Conservation (phyloP, 1,140 invertebrate species). For the Pseudobourletiella spinata region DNA sequence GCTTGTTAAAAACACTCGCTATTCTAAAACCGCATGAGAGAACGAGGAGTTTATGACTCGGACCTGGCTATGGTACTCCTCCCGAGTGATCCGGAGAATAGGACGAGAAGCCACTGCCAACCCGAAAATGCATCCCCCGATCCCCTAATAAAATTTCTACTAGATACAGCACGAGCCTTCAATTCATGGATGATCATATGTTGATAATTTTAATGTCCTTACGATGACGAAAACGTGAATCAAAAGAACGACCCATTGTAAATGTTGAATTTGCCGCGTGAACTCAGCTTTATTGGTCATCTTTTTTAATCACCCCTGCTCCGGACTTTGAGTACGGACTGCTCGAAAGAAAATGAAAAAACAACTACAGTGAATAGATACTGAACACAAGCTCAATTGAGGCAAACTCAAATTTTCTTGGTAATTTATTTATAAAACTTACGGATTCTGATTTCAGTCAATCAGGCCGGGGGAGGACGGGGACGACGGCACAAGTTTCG, state of each 20-base stretch:
- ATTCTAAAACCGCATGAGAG: not conserved
- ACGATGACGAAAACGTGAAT: slow-evolving; percentile 1
- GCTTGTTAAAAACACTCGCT: not conserved
- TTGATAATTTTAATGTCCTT: not conserved
- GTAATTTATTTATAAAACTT: no score
- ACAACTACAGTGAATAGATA: no score
- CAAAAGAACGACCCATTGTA: not conserved
- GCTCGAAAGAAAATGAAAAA: no score
- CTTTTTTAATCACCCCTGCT: no score
- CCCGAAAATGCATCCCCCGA: slow-evolving; percentile 12
- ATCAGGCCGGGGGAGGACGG: no score
- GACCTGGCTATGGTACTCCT: not conserved
- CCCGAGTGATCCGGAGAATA: slow-evolving; percentile 5
- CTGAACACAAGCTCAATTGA: no score
- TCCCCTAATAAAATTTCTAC: not conserved
- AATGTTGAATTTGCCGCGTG: not conserved
- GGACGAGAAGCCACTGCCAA: slow-evolving; percentile 3
- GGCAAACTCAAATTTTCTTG: no score
- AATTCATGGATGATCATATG: not conserved
- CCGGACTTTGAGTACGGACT: no score
- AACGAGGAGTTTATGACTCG: not conserved
- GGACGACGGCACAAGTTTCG: no score
- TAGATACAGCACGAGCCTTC: not conserved
- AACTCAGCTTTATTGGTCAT: not conserved
- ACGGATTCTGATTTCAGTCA: no score